Evolutionary conservation across 1,140 invertebrate genomes (phyloP), one percentile per base, ranked within the genome.

Genomic region (Zaprionus kolodkinae): DNA sequence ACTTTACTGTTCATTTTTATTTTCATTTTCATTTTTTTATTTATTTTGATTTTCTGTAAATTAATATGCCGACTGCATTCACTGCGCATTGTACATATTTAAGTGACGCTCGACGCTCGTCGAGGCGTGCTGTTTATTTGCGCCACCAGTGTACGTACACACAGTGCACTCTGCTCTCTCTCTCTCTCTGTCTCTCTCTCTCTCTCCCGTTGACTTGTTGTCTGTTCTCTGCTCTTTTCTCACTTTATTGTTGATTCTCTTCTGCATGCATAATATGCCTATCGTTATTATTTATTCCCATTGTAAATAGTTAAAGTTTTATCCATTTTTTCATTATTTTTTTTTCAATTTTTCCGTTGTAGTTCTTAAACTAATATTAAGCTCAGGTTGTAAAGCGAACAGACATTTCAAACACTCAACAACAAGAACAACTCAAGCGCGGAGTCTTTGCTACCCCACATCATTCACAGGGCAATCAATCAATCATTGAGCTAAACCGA

Each of bases 391-490:
- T 87, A 87, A 87, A 88, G 45, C 57, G 59, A 48, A 74, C 50
- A 59, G 30, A 88, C 67, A 78, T 78, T 76, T 79, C 33, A 64
- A 75, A 54, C 62, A 65, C 64, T 27, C 25, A 35, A 35, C 5
- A 35, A 35, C 10, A 35, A 35, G 33, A 35, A 35, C 68, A 56
- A 74, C 64, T 71, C 60, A 52, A 52, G 66, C 35, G 50, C 35
- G 50, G 54, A 78, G 63, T 83, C 81, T 45, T 45, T 45, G 40
- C 40, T 9, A 45, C 52, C 61, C 71, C 68, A 61, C 64, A 63
- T 75, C 72, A 86, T 78, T 72, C 45, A 76, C 74, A 81, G 59
- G 86, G 84, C 84, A 88, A 88, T 88, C 85, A 88, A 81, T 69
- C 21, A 21, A 21, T 78, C 67, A 85, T 76, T 72, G 76, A 83